Evolutionary conservation across 2,113 vertebrate species (phyloP).

Genomic region (Polyodon spathula): DNA sequence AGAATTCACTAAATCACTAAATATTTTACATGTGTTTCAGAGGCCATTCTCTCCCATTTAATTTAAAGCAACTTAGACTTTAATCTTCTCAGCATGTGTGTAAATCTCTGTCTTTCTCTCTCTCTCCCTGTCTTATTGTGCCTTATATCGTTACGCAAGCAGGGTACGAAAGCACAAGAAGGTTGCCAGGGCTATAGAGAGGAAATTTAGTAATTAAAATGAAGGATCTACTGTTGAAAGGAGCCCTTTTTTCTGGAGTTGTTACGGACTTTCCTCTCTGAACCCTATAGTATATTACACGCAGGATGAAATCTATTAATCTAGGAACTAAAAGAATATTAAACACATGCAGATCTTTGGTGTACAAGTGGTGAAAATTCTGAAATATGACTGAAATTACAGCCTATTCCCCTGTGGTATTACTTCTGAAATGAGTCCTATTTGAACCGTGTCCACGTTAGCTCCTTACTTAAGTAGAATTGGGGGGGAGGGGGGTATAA

Average conservation of each 20-base stretch:
- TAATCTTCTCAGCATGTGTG: no score
- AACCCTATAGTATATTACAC: not conserved
- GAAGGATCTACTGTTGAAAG: not conserved
- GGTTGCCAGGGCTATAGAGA: not conserved
- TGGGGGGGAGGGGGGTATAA: no score
- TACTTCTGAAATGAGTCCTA: not conserved
- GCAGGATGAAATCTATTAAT: conserved; percentile 2
- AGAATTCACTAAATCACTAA: no score
- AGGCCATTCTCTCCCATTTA: no score
- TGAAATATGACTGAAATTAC: not conserved
- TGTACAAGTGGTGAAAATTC: conserved; percentile 1
- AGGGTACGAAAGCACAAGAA: not conserved
- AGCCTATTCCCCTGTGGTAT: not conserved
- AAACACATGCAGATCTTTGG: not conserved
- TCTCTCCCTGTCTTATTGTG: no score
- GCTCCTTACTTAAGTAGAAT: not conserved
- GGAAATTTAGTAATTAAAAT: conserved; percentile 1
- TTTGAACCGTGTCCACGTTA: not conserved
- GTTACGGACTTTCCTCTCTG: not conserved
- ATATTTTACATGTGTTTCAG: no score
- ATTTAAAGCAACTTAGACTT: no score
- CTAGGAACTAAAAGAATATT: not conserved
- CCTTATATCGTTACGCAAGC: no score
- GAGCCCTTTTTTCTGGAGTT: not conserved
- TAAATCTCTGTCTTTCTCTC: no score